Base-by-base conservation (phyloP, 2,113 vertebrate genomes). In the Podilymbus podiceps region DNA sequence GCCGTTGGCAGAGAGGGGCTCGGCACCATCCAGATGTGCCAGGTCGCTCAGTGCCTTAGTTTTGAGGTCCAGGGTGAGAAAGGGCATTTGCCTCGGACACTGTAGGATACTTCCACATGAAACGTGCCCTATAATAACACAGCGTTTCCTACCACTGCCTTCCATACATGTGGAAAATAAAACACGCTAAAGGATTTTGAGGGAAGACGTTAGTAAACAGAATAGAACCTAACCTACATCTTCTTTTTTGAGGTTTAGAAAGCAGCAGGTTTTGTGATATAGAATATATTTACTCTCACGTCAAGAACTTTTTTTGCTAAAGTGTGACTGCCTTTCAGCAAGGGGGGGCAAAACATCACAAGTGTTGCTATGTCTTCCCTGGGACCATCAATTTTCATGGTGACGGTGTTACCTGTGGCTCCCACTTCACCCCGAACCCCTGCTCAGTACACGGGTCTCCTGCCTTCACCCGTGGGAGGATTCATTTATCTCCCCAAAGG, bases 101-200 rank as follows among this genome's bases (percentile, higher is more conserved):
- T 50, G 2, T 15, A 58, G 62, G 77, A 55, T 63, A 23, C 2
- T 69, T 69, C 58, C 79, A n/a, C 11, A 27, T 44, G 24, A 66
- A 93, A 50, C 35, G 8, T 15, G 38, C 27, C 24, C n/a, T 72
- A 2, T 55, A 40, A 27, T 24, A 71, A 35, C 33, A 35, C 19
- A 31, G 10, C 2, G 5, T 49, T 96, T 88, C 42, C 64, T 47
- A 25, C 55, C n/a, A 50, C 6, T 3, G 1, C 38, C 14, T 82
- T 63, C 67, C 14, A 2, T 1, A 2, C 8, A 2, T 0, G 1
- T 1, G 38, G 46, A n/a, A 86, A 83, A 84, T 4, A 67, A 77
- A 88, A 67, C 27, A 42, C 6, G 14, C 42, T 55, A 5, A 30
- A 68, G 10, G 7, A 16, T 67, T 56, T 58, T 31, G 44, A 27